phyloP scores from a whole-genome alignment of 2,113 vertebrate genomes.

The Leiothrix lutea region DNA sequence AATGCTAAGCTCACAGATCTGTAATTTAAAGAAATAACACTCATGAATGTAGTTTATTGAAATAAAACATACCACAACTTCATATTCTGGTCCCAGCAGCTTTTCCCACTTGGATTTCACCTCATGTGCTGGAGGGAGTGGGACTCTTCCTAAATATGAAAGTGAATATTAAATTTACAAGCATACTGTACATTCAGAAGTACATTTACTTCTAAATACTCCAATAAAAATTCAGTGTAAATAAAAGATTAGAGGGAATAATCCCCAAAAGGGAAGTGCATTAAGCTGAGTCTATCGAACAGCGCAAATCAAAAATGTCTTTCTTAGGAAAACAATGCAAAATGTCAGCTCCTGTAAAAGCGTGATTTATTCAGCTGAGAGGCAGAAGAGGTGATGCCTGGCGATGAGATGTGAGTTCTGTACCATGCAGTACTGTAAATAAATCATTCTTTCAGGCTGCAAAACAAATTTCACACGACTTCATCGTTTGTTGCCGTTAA shows the following conservation, averaged over 20 bases:
- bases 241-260: constrained; percentile 46
- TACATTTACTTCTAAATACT: constrained; percentile 21
- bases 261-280: constrained; percentile 26
- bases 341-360: not conserved
- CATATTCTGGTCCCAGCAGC: constrained; percentile 86
- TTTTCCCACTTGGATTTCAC: constrained; percentile 89
- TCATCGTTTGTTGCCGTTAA: constrained; percentile 59
- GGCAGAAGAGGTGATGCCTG: constrained; percentile 44
- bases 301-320: constrained; percentile 34
- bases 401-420: constrained; percentile 20
- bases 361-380: constrained; percentile 33
- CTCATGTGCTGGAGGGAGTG: constrained; percentile 60
- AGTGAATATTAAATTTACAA: constrained; percentile 31
- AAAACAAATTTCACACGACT: constrained; percentile 36
- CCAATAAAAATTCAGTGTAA: constrained; percentile 33
- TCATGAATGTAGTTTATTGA: constrained; percentile 5
- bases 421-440: constrained; percentile 1
- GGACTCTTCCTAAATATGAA: constrained; percentile 61
- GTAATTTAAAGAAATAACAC: constrained; percentile 48
- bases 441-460: constrained; percentile 49
- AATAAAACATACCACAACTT: constrained; percentile 86
- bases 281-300: constrained; percentile 26
- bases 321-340: constrained; percentile 35
- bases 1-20: not conserved
- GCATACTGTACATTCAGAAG: constrained; percentile 28